These are phyloP conservation scores for Heterotilapia buettikoferi DNA, from an alignment of 2,113 vertebrate species.

Conservation along the genomic window DNA sequence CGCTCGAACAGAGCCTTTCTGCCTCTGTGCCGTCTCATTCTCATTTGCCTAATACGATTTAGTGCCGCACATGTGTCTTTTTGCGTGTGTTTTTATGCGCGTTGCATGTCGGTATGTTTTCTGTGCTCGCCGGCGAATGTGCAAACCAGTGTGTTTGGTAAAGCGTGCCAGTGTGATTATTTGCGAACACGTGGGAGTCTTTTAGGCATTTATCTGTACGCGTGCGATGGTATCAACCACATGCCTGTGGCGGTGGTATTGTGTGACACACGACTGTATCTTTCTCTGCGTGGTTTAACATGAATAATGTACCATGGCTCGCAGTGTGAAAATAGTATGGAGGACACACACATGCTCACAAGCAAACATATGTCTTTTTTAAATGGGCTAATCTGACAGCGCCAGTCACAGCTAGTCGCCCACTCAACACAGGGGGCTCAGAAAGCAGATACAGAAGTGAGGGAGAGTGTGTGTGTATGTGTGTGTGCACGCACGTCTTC, in stretches of 20 bases:
- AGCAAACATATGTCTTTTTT: constrained; percentile 38
- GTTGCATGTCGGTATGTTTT: neutral
- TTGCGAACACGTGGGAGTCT: neutral
- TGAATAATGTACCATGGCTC: constrained; percentile 42
- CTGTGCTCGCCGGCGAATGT: neutral
- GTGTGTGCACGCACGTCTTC: fast-evolving
- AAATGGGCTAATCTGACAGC: constrained; percentile 57
- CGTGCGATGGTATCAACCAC: neutral
- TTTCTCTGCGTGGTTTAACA: constrained; percentile 27
- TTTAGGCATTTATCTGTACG: neutral
- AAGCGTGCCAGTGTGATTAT: neutral
- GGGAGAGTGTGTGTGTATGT: neutral
- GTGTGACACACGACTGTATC: constrained; percentile 4
- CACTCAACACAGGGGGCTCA: constrained; percentile 46
- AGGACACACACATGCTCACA: neutral
- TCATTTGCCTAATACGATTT: constrained; percentile 66
- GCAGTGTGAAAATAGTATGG: constrained; percentile 48
- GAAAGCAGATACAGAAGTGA: constrained; percentile 6
- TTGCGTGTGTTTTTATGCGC: neutral
- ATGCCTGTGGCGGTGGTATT: constrained; percentile 11
- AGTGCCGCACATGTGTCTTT: neutral
- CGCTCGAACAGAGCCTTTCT: constrained; percentile 25
- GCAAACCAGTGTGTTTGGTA: neutral
- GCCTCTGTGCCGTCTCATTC: constrained; percentile 1
- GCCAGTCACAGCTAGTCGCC: constrained; percentile 47